phyloP scores from a whole-genome alignment of 2,797 vertebrate genomes.

The Alexandromys oeconomus region DNA sequence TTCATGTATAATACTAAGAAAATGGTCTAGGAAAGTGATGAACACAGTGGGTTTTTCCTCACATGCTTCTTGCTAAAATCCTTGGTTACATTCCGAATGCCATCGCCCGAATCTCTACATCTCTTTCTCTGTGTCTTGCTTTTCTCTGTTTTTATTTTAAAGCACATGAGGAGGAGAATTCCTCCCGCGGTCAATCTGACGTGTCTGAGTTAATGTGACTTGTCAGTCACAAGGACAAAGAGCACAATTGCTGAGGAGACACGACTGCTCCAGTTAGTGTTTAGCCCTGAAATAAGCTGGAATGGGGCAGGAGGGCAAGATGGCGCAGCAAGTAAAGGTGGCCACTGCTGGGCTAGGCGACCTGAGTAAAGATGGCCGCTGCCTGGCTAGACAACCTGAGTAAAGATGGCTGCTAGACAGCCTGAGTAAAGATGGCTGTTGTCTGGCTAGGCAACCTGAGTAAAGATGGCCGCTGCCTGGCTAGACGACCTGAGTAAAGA shows the following conservation, averaged over 20 bases:
- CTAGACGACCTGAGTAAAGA: too few relatives aligned
- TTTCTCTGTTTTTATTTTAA: constrained; percentile 40
- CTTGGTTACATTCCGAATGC: neutral
- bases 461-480: too few relatives aligned
- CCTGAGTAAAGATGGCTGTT: too few relatives aligned
- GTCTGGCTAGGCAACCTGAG: too few relatives aligned
- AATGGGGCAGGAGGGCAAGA: neutral
- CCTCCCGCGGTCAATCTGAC: neutral
- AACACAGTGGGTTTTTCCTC: neutral
- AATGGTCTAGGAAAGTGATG: neutral
- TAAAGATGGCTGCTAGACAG: too few relatives aligned
- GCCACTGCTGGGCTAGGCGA: too few relatives aligned
- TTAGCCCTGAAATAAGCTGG: neutral
- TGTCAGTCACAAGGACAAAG: neutral
- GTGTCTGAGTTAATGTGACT: neutral
- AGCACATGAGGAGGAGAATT: neutral
- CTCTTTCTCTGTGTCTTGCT: neutral
- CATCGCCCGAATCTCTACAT: neutral
- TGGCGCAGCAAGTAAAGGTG: neutral
- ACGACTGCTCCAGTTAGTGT: neutral
- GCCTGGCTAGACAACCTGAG: too few relatives aligned
- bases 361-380: too few relatives aligned
- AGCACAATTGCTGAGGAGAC: neutral
- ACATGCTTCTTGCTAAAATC: neutral
- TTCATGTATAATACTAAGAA: neutral